A percentile compares a stretch with the other conserved stretches of the same genome.
These are phyloP conservation scores for Cotesia congregata DNA, from an alignment of 2,888 invertebrate genomes.

Conservation along the genomic window DNA sequence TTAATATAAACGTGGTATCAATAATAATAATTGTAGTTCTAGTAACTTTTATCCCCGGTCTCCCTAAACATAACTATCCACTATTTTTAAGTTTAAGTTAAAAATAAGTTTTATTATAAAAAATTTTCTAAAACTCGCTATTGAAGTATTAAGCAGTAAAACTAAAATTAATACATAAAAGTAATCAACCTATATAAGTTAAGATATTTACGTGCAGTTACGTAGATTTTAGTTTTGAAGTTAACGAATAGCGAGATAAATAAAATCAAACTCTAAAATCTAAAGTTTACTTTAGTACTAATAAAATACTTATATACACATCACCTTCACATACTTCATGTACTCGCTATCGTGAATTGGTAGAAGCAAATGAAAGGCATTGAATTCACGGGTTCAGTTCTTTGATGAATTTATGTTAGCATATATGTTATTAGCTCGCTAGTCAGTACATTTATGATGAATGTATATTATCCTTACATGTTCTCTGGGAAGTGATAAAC, in stretches of 20 bases:
- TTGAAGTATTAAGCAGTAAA: too few relatives aligned
- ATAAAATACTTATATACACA: neutral
- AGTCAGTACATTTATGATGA: neutral
- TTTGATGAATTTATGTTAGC: slow-evolving; percentile 12
- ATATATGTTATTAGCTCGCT: slow-evolving; percentile 2
- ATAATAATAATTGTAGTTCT: too few relatives aligned
- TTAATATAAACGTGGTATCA: too few relatives aligned
- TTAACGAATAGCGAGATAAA: neutral
- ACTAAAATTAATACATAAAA: neutral
- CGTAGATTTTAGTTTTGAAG: neutral
- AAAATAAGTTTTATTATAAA: too few relatives aligned
- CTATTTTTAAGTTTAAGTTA: too few relatives aligned
- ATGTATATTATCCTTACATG: slow-evolving; percentile 27
- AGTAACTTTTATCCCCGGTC: too few relatives aligned
- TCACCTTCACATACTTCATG: neutral
- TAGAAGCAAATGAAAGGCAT: slow-evolving; percentile 13
- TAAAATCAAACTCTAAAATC: neutral
- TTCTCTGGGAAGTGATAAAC: slow-evolving; percentile 34
- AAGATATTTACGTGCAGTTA: neutral
- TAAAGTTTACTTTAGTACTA: neutral
- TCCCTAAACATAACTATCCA: too few relatives aligned
- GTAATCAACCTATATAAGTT: neutral
- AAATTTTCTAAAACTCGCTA: too few relatives aligned
- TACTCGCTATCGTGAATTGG: neutral
- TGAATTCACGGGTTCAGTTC: slow-evolving; percentile 9